These are phyloP conservation scores for Apteryx mantelli DNA, from an alignment of 2,113 vertebrate genomes.

Conservation along the genomic window DNA sequence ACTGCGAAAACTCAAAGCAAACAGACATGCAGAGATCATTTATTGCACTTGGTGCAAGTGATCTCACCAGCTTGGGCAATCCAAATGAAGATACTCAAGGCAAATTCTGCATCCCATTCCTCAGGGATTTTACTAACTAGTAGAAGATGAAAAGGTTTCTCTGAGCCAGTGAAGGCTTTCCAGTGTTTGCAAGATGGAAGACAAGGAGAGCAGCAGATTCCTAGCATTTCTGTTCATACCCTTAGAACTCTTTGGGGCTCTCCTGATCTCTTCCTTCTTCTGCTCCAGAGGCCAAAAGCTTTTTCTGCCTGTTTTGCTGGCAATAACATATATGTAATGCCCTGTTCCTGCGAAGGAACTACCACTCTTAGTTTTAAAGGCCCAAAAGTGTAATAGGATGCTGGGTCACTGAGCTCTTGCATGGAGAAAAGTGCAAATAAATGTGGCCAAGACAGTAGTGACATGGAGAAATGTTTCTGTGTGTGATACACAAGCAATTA, in stretches of 20 bases:
- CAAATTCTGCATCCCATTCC: neutral
- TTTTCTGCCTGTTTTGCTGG: neutral
- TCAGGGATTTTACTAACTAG: neutral
- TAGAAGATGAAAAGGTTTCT: neutral
- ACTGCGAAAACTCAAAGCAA: slow-evolving; percentile 17
- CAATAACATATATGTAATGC: neutral
- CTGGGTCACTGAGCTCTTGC: neutral
- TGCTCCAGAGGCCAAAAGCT: neutral
- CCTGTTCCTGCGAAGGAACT: neutral
- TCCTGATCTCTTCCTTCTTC: neutral
- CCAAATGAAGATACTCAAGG: neutral
- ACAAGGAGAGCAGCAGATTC: neutral
- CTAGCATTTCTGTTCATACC: neutral
- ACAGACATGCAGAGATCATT: neutral
- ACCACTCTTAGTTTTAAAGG: neutral
- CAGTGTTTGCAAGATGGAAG: neutral
- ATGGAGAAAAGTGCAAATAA: neutral
- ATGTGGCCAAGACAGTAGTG: neutral
- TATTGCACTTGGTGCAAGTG: neutral
- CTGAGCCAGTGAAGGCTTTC: neutral
- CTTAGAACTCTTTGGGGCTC: neutral
- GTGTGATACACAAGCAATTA: neutral
- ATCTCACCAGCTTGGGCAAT: neutral
- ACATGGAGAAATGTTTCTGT: neutral
- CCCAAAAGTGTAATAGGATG: neutral